phyloP scores from a whole-genome alignment of 1,140 invertebrate species.

The Trypoxylus dichotomus region DNA sequence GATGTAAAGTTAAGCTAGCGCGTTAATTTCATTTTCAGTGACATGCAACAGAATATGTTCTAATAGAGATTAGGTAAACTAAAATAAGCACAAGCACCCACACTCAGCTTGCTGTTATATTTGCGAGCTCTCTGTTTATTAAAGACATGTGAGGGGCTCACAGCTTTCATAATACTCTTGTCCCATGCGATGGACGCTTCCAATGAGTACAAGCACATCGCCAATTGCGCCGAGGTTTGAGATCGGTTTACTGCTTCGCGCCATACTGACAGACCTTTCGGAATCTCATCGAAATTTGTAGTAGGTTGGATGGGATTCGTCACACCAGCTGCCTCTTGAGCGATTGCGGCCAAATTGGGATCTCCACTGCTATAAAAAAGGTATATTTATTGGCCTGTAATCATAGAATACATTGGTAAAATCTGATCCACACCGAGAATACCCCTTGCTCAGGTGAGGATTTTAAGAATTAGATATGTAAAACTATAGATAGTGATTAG shows the following conservation, averaged over 20 bases:
- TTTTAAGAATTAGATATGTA: too few relatives aligned
- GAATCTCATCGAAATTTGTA: slow-evolving; percentile 53
- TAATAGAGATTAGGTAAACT: slow-evolving; percentile 39
- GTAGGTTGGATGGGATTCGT: slow-evolving; percentile 35
- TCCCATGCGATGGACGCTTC: slow-evolving; percentile 96
- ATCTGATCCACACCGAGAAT: too few relatives aligned
- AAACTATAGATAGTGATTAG: too few relatives aligned
- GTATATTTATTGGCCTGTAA: slow-evolving; percentile 27
- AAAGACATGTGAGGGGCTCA: slow-evolving; percentile 63
- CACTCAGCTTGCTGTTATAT: slow-evolving; percentile 55
- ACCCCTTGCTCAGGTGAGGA: too few relatives aligned
- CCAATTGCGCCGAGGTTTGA: slow-evolving; percentile 84
- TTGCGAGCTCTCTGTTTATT: slow-evolving; percentile 54
- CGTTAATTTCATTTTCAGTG: slow-evolving; percentile 14
- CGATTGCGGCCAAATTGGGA: slow-evolving; percentile 58
- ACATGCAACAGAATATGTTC: slow-evolving; percentile 19
- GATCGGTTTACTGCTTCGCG: slow-evolving; percentile 81
- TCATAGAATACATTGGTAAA: background rate
- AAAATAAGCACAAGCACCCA: slow-evolving; percentile 53
- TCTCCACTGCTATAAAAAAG: slow-evolving; percentile 57
- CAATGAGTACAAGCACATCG: slow-evolving; percentile 86
- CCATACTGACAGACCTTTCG: slow-evolving; percentile 81
- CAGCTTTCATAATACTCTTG: slow-evolving; percentile 98
- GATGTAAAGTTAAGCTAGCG: background rate
- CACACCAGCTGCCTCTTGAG: slow-evolving; percentile 54